A percentile compares a stretch with the other conserved stretches of the same genome.
Conservation (phyloP, 64 coral and sea anemone genomes). For the Pachyseris speciosa region DNA sequence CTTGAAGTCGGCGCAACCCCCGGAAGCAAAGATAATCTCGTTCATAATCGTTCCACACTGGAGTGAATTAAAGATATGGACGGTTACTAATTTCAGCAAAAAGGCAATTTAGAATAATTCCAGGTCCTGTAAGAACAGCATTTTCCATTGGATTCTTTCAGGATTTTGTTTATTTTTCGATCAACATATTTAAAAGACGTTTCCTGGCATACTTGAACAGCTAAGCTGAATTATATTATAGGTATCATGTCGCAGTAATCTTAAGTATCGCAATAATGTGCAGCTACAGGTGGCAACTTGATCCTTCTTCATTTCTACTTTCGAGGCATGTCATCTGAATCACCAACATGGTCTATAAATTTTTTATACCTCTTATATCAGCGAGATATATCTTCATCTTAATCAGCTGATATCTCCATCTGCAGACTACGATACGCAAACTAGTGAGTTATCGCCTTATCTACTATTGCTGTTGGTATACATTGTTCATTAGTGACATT, state of each 20-base stretch:
- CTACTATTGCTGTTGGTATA: background rate
- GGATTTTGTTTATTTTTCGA: no score
- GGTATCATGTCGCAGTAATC: background rate
- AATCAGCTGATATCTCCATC: background rate
- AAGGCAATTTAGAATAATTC: no score
- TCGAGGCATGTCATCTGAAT: background rate
- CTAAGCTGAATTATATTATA: background rate
- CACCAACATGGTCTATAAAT: background rate
- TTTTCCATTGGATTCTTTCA: no score
- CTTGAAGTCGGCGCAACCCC: background rate
- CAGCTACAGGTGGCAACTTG: background rate
- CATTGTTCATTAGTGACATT: background rate
- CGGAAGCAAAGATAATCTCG: background rate
- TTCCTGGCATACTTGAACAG: no score
- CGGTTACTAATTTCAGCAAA: no score
- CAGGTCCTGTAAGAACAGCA: no score
- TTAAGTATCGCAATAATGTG: background rate
- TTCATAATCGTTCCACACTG: background rate
- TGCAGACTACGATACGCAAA: background rate
- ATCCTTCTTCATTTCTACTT: background rate
- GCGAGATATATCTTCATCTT: background rate
- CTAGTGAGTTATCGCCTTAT: background rate
- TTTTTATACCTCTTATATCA: background rate
- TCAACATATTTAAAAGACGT: no score
- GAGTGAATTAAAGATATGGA: background rate